A percentile compares a stretch with the other conserved stretches of the same genome.
Conservation (phyloP, 2,888 invertebrate species). For the Arctia plantaginis region DNA sequence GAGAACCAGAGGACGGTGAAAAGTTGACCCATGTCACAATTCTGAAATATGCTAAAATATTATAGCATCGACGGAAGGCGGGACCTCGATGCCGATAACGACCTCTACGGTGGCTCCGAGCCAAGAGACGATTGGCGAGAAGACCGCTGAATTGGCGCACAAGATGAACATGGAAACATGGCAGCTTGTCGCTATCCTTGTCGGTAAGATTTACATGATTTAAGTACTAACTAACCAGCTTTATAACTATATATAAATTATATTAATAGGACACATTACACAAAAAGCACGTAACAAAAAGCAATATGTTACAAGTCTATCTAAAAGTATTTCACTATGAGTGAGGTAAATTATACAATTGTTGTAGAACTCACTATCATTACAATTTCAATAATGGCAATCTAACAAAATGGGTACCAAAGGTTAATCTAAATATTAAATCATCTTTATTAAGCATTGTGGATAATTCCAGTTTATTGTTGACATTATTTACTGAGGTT, state of each 20-base stretch:
- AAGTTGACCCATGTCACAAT: neutral
- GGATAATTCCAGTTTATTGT: too few species aligned
- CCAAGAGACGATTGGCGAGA: conserved; percentile 84
- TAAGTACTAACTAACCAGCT: neutral
- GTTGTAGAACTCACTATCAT: too few species aligned
- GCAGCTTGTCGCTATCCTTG: conserved; percentile 94
- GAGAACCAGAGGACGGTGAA: neutral
- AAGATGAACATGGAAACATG: conserved; percentile 93
- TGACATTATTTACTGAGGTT: too few species aligned
- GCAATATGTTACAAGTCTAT: too few species aligned
- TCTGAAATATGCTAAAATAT: conserved; percentile 2
- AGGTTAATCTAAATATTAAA: too few species aligned
- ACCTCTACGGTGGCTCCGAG: conserved; percentile 63
- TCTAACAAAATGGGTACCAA: too few species aligned
- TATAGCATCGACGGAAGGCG: conserved; percentile 46
- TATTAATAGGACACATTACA: neutral
- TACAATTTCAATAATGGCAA: too few species aligned
- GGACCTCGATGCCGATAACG: conserved; percentile 43
- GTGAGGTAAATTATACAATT: too few species aligned
- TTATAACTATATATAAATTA: neutral
- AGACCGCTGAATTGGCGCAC: conserved; percentile 88
- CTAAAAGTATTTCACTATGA: too few species aligned
- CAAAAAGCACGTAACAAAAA: too few species aligned
- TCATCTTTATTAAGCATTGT: too few species aligned
- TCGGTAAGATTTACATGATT: conserved; percentile 85